These are phyloP conservation scores for Acrocephalus kingi DNA, from an alignment of 2,113 vertebrate species.

Conservation along the genomic window DNA sequence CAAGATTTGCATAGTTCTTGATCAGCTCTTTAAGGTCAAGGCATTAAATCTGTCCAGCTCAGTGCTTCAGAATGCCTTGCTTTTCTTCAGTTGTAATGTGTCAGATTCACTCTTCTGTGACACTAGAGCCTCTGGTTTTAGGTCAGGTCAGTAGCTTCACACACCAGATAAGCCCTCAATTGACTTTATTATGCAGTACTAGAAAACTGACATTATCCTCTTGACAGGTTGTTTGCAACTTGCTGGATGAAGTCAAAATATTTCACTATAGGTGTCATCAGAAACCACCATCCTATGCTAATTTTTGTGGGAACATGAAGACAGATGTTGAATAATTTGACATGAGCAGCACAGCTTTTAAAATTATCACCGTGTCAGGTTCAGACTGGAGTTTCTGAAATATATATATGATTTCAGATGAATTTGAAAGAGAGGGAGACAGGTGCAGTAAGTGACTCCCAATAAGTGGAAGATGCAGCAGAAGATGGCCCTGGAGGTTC, in stretches of 20 bases:
- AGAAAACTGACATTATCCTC: conserved; percentile 79
- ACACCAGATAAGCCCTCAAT: conserved; percentile 53
- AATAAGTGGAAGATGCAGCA: neutral
- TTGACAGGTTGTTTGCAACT: conserved; percentile 84
- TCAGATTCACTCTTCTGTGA: neutral
- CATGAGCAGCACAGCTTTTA: conserved; percentile 76
- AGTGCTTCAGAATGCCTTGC: neutral
- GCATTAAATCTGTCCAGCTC: neutral
- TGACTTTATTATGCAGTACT: conserved; percentile 76
- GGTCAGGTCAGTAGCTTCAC: conserved; percentile 46
- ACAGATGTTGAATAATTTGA: conserved; percentile 85
- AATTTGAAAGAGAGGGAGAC: neutral
- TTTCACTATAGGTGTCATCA: conserved; percentile 83
- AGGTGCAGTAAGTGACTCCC: neutral
- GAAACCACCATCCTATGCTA: conserved; percentile 85
- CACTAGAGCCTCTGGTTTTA: neutral
- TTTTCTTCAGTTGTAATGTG: neutral
- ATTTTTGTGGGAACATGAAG: conserved; percentile 83
- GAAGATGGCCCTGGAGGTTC: conserved; percentile 3
- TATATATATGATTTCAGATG: conserved; percentile 38
- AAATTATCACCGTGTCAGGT: conserved; percentile 77
- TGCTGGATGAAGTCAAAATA: conserved; percentile 83
- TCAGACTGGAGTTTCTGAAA: conserved; percentile 20
- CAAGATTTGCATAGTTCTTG: neutral
- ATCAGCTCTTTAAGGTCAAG: neutral